phyloP scores from a whole-genome alignment of 2,888 invertebrate genomes.

The Lepidonotus clava region DNA sequence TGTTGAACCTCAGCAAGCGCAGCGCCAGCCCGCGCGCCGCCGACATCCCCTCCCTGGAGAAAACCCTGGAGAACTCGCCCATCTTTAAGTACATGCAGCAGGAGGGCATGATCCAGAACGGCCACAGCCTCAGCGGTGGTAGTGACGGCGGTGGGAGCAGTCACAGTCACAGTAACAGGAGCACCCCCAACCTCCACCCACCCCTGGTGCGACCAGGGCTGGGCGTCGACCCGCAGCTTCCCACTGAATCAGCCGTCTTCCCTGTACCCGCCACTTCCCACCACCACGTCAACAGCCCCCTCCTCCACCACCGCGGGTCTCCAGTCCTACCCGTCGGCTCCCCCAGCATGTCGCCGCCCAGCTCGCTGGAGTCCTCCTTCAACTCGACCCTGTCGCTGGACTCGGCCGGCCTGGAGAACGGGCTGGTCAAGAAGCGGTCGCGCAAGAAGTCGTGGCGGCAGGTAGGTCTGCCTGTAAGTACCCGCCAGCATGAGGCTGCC shows the following conservation, averaged over 20 bases:
- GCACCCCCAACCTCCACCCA: constrained; percentile 49
- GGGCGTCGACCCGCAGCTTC: constrained; percentile 17
- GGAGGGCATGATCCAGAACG: constrained; percentile 70
- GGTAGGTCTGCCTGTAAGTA: constrained; percentile 69
- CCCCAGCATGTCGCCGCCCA: constrained; percentile 46
- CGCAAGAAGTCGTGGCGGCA: constrained; percentile 79
- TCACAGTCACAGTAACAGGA: constrained; percentile 44
- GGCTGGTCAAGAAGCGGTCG: constrained; percentile 68
- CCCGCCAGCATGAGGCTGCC: constrained; percentile 59
- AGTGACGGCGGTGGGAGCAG: background rate
- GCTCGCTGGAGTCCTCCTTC: constrained; percentile 61
- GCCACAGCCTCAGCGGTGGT: constrained; percentile 33
- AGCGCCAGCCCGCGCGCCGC: constrained; percentile 50
- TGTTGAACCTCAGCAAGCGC: constrained; percentile 89
- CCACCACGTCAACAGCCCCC: background rate
- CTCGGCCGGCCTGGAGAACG: constrained; percentile 39
- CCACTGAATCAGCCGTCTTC: constrained; percentile 31
- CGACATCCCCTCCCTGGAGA: constrained; percentile 54
- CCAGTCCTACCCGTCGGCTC: constrained; percentile 21
- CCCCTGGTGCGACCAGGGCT: constrained; percentile 7
- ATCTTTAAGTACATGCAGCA: constrained; percentile 78
- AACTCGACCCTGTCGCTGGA: constrained; percentile 59
- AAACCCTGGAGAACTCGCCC: constrained; percentile 69
- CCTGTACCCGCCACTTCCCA: constrained; percentile 22
- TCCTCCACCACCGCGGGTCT: background rate